Evolutionary conservation across 2,797 vertebrate species (phyloP).

Genomic region (Crenuchus spilurus): DNA sequence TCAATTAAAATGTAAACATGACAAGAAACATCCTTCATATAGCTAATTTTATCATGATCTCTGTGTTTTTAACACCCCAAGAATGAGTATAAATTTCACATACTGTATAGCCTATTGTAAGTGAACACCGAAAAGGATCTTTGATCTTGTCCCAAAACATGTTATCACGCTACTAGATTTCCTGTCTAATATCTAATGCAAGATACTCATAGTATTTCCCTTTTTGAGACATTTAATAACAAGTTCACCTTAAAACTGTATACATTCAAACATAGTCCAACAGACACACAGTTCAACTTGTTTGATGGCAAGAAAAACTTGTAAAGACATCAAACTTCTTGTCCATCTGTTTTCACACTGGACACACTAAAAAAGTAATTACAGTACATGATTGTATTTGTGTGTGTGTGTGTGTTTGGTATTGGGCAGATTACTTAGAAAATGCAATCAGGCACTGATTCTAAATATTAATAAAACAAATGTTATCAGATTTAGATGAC

Average conservation of each 20-base stretch:
- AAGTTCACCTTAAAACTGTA: constrained; percentile 51
- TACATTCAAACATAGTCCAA: constrained; percentile 52
- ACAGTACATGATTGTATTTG: constrained; percentile 55
- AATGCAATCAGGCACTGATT: constrained; percentile 46
- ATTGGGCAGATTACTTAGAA: constrained; percentile 46
- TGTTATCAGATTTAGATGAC: neutral
- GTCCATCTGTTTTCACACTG: constrained; percentile 38
- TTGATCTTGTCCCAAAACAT: constrained; percentile 41
- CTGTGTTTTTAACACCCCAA: constrained; percentile 45
- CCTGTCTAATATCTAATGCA: constrained; percentile 47
- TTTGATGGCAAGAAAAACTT: constrained; percentile 50
- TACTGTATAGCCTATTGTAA: constrained; percentile 48
- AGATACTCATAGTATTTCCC: constrained; percentile 46
- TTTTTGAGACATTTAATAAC: constrained; percentile 51
- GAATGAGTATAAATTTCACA: constrained; percentile 49
- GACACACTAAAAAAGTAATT: constrained; percentile 54
- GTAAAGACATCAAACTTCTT: constrained; percentile 46
- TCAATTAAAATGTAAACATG: constrained; percentile 58
- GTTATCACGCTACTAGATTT: constrained; percentile 46
- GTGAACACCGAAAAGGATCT: constrained; percentile 38
- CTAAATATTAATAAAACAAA: constrained; percentile 19
- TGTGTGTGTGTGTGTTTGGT: constrained; percentile 30
- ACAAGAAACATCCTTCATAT: constrained; percentile 52
- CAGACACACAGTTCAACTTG: constrained; percentile 44
- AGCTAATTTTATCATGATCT: constrained; percentile 45